Evolutionary conservation across 2,113 vertebrate genomes (phyloP), one percentile per base, ranked within the genome.

Genomic region (Oryzias woworae): DNA sequence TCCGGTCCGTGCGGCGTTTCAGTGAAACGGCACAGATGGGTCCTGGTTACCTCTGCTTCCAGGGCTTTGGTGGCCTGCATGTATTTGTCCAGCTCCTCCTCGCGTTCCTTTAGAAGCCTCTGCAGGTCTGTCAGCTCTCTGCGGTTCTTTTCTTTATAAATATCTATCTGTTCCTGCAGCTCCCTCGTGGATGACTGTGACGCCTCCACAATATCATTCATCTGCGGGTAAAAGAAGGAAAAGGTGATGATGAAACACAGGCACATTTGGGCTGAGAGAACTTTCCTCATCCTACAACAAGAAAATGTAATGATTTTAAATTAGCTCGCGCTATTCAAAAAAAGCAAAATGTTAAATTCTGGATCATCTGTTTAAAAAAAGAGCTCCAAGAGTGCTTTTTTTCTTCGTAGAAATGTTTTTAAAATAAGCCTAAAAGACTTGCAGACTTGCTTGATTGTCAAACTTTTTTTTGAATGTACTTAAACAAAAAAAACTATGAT

Each of bases 151-250:
- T 97, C 97, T 71, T 94, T 98, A 71, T 94, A 96, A 67, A 95
- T 94, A 64, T 96, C 92, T 71, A 99, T 93, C 81, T 98, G 96
- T 77, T 93, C 95, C 87, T 96, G 96, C 75, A 98, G 92, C 73
- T 98, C 95, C 69, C 92, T 81, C 0, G 94, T 87, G 7, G 96
- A 97, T 0, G 83, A 93, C 81, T 93, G 94, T 1, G 96, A 96
- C 0, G 87, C 91, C 51, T 92, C 93, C 1, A 94, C 89, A 12
- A 96, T 94, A 73, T 95, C 94, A 2, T 92, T 92, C 94, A 98
- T 95, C 97, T 99, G 76, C n/a, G 72, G 59, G 31, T 18, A 72
- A 3, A 58, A 5, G 43, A 26, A 52, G 16, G 41, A 28, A 0
- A 36, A 3, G 44, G 50, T 31, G 15, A 52, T 2, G 47, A 14